Evolutionary conservation across 2,113 vertebrate species (phyloP).

Genomic region (Pagrus major): DNA sequence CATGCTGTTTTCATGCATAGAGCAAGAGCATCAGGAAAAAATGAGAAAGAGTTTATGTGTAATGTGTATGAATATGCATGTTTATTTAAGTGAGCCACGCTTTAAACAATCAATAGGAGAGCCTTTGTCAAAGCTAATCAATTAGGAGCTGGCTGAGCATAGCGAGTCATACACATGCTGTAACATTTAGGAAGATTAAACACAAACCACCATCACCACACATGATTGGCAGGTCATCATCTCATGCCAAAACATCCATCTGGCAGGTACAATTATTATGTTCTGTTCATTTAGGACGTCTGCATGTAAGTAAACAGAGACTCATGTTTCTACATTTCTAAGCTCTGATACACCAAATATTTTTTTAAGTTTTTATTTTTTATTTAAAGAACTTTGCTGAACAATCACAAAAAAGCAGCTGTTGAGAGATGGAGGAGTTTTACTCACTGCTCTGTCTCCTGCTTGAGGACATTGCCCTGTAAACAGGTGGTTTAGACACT

Average conservation of each 20-base stretch:
- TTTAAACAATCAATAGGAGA: slow-evolving; percentile 23
- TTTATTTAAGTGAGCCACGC: slow-evolving; percentile 12
- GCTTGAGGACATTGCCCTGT: background rate
- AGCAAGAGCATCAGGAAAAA: background rate
- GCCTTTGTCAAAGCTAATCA: slow-evolving; percentile 19
- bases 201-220: background rate
- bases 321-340: slow-evolving; percentile 6
- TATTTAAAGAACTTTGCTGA: background rate
- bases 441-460: background rate
- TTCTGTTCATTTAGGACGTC: slow-evolving; percentile 7
- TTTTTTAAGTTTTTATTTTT: slow-evolving; percentile 1
- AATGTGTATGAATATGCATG: background rate
- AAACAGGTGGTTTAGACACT: background rate
- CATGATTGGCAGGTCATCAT: slow-evolving; percentile 45
- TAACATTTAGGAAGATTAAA: slow-evolving; percentile 23
- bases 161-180: background rate
- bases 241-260: slow-evolving; percentile 27
- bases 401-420: slow-evolving; percentile 8
- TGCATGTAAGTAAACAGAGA: slow-evolving; percentile 24
- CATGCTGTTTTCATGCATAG: slow-evolving; percentile 2
- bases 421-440: background rate
- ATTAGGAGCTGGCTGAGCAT: slow-evolving; percentile 21
- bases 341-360: background rate
- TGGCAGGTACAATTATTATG: slow-evolving; percentile 25
- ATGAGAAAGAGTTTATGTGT: background rate